Conservation (phyloP, 2,113 vertebrate genomes). For the Hippolais icterina region DNA sequence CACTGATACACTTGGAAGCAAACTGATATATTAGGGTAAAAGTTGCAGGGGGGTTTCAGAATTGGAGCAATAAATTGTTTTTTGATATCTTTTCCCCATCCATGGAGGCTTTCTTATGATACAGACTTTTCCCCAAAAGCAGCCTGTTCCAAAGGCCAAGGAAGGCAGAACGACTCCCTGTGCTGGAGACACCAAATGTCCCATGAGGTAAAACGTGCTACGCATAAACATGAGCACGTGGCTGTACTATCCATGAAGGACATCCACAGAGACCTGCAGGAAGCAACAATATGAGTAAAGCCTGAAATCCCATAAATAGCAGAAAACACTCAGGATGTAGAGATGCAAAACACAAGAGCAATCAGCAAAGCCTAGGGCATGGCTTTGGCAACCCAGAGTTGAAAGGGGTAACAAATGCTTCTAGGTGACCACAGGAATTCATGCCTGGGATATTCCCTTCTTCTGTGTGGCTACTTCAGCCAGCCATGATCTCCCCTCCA, state of each 20-base stretch:
- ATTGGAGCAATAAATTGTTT: neutral
- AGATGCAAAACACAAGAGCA: neutral
- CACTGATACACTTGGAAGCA: neutral
- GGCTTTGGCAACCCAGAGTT: neutral
- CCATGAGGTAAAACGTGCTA: neutral
- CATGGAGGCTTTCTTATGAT: neutral
- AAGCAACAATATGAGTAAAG: neutral
- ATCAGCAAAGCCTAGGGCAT: neutral
- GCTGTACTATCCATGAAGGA: neutral
- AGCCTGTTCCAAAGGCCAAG: neutral
- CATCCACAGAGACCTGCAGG: neutral
- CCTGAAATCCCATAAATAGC: neutral
- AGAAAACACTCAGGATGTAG: neutral
- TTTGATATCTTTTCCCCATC: neutral
- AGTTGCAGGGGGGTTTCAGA: neutral
- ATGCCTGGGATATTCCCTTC: neutral
- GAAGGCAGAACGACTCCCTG: neutral
- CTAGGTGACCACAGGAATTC: neutral
- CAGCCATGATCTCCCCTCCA: neutral
- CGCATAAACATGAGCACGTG: fast-evolving
- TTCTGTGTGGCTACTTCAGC: neutral
- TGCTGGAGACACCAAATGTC: neutral
- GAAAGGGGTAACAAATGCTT: neutral
- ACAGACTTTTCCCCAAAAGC: neutral
- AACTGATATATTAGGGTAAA: neutral